A percentile compares a stretch with the other conserved stretches of the same genome.
These are phyloP conservation scores for Ochotona curzoniae DNA, from an alignment of 2,113 vertebrate species.

Conservation along the genomic window DNA sequence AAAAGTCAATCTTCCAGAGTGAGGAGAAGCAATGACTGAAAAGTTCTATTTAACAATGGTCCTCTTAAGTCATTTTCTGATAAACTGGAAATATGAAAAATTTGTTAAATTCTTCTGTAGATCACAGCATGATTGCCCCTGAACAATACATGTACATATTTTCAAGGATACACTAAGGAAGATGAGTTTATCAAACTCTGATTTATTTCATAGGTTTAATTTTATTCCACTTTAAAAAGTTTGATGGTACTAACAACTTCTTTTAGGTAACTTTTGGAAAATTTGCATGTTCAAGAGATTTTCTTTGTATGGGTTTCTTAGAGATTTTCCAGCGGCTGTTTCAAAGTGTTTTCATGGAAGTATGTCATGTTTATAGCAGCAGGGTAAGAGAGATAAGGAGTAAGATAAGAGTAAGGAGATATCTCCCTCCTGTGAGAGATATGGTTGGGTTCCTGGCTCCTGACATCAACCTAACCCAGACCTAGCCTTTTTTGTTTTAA, in stretches of 20 bases:
- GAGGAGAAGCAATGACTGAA: slow-evolving; percentile 58
- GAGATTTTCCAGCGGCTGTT: neutral
- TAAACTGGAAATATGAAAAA: slow-evolving; percentile 46
- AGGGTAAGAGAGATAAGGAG: neutral
- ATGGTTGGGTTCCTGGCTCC: too few relatives aligned
- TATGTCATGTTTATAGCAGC: slow-evolving; percentile 1
- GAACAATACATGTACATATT: neutral
- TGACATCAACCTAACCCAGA: too few relatives aligned
- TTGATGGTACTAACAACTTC: neutral
- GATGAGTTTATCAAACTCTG: neutral
- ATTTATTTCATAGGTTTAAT: neutral
- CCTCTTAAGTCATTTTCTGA: slow-evolving; percentile 42
- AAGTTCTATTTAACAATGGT: slow-evolving; percentile 41
- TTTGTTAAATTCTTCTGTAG: slow-evolving; percentile 28
- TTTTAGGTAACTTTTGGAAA: slow-evolving; percentile 10
- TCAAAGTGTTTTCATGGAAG: neutral
- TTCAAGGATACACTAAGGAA: slow-evolving; percentile 50
- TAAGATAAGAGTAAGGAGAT: too few relatives aligned
- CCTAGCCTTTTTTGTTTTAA: too few relatives aligned
- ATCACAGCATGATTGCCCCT: slow-evolving; percentile 43
- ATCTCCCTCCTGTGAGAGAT: too few relatives aligned
- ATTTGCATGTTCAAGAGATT: neutral
- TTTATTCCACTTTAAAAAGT: neutral
- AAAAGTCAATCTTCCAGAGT: slow-evolving; percentile 53
- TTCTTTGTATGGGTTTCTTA: neutral